These are phyloP conservation scores for Heteropelma amictum DNA, from an alignment of 2,888 invertebrate species.

Conservation along the genomic window DNA sequence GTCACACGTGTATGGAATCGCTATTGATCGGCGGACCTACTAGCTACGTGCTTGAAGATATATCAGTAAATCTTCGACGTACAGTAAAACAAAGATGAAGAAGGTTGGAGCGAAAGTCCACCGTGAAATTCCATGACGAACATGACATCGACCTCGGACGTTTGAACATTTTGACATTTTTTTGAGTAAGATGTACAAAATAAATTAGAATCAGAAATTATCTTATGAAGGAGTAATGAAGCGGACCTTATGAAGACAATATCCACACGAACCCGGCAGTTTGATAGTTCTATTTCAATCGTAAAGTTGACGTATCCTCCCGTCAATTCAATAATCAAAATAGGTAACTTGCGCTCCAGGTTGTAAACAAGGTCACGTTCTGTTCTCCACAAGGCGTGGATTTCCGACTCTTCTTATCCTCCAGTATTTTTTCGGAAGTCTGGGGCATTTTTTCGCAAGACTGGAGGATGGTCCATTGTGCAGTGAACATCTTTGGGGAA, in stretches of 20 bases:
- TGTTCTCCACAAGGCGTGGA: constrained; percentile 2
- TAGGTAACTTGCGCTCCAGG: neutral
- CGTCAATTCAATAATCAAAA: constrained; percentile 15
- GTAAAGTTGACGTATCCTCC: neutral
- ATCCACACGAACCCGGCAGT: neutral
- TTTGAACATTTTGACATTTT: too few relatives aligned
- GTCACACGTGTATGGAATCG: constrained; percentile 53
- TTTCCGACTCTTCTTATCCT: neutral
- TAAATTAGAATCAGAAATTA: too few relatives aligned
- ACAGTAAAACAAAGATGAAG: neutral
- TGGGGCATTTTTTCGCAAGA: neutral
- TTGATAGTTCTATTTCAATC: neutral
- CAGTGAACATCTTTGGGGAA: constrained; percentile 24
- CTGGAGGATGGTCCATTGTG: neutral
- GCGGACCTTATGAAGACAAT: too few relatives aligned
- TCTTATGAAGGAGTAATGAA: too few relatives aligned
- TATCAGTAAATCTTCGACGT: constrained; percentile 56
- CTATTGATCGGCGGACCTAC: constrained; percentile 43
- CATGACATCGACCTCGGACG: too few relatives aligned
- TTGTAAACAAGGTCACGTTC: constrained; percentile 39
- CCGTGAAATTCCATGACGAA: neutral
- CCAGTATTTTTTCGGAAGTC: neutral
- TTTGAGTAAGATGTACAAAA: too few relatives aligned
- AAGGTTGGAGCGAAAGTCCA: neutral
- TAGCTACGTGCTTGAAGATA: constrained; percentile 44